Evolutionary conservation across 2,113 vertebrate species (phyloP), one percentile per base, ranked within the genome.

Genomic region (Gopherus flavomarginatus): DNA sequence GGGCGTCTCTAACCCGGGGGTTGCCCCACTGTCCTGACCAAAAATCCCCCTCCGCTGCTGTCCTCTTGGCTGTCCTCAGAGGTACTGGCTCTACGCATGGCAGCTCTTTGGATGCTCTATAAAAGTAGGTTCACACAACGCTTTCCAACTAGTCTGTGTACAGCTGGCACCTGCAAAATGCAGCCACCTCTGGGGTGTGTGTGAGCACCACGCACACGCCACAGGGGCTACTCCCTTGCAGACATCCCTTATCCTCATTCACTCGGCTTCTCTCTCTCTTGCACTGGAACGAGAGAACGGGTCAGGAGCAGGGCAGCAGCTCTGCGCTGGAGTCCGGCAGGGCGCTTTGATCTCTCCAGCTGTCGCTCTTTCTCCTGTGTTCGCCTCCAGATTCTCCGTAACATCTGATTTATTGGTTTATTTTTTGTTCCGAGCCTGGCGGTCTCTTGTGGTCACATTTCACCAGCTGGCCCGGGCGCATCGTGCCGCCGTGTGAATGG

Each of bases 1-100:
- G n/a, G 72, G 38, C 9, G 10, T n/a, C 62, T 7, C 3, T 29
- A 11, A 38, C 5, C 35, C 35, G 79, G 79, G 19, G 13, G 21
- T 52, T 50, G 19, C 50, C 31, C 11, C 50, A 7, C 10, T 53
- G 9, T 81, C 50, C 31, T 52, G 35, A 81, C n/a, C 17, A 1
- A n/a, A 53, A 81, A 13, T 35, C 31, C n/a, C 52, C 35, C 4
- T 53, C 12, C 21, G 11, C 52, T 26, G n/a, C 35, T n/a, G 22
- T 7, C 52, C 31, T 38, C 80, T 53, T 14, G 50, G 52, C 22
- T 2, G 44, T 52, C 53, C 44, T 86, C 57, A 11, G 21, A 24
- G 9, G 72, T 4, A 10, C 19, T 75, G 21, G n/a, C 72, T 29
- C 1, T 1, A 16, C 8, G 2, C 42, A 10, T 0, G 10, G 1